Percentiles rank a stretch among this genome's conserved stretches.
Conservation (phyloP, 2,113 vertebrate species). For the Tautogolabrus adspersus region DNA sequence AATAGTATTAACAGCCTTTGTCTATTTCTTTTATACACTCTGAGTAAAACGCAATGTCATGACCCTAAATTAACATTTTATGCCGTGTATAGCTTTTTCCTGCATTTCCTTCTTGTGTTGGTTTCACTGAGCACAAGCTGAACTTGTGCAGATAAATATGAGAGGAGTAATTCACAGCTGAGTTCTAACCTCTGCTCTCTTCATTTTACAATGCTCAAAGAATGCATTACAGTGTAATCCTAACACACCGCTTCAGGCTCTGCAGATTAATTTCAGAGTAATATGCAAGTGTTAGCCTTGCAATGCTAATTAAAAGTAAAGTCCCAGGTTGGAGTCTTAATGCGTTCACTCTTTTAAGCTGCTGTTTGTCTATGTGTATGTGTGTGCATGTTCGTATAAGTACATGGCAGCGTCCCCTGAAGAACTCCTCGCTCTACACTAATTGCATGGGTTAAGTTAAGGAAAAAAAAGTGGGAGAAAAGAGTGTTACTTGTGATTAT, state of each 20-base stretch:
- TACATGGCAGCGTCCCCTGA: conserved; percentile 2
- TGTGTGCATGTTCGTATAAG: conserved; percentile 6
- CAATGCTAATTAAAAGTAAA: conserved; percentile 53
- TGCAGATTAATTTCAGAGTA: conserved; percentile 43
- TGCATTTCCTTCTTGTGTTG: background rate
- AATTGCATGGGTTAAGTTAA: conserved; percentile 59
- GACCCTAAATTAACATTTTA: background rate
- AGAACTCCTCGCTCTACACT: conserved; percentile 36
- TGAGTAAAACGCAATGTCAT: conserved; percentile 5
- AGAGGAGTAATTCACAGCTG: conserved; percentile 1
- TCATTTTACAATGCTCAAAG: background rate
- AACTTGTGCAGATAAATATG: conserved; percentile 2
- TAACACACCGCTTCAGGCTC: conserved; percentile 1
- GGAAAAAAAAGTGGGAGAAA: conserved; percentile 12
- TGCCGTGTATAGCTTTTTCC: background rate
- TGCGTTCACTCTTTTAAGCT: conserved; percentile 13
- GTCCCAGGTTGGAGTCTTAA: conserved; percentile 34
- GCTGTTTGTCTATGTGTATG: conserved; percentile 1
- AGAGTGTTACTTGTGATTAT: conserved; percentile 56
- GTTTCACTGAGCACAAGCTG: background rate
- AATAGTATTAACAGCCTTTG: background rate
- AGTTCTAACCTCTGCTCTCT: background rate
- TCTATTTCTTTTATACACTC: background rate
- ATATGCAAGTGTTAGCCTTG: conserved; percentile 13
- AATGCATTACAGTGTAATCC: conserved; percentile 23